Evolutionary conservation across 2,888 invertebrate genomes (phyloP), one percentile per base, ranked within the genome.

Genomic region (Sabellastarte sp.): DNA sequence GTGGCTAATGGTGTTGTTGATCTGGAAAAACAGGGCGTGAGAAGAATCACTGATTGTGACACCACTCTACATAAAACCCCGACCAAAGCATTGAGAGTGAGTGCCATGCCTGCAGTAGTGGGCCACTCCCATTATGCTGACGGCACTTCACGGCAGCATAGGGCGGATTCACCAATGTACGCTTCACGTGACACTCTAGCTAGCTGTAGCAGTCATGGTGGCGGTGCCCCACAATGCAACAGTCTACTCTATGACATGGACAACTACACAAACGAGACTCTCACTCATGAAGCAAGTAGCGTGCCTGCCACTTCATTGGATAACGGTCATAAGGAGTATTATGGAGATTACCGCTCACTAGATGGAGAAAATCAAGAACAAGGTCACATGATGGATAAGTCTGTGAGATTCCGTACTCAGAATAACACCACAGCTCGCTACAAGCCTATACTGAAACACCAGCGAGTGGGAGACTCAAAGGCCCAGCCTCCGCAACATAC

Each of bases 321-420:
- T 26, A 52, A 10, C 10, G 41, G 20, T 20, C 53, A 53, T 26
- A 32, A 32, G 28, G 60, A 57, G n/a, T 66, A 59, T 50, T 69
- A 69, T 61, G 56, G 55, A 41, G 69, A 69, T 55, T 69, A 69
- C 61, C 60, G 69, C 24, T 64, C 69, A 3, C 26, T 68, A 24
- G 64, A 68, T 31, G 61, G 66, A 33, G 61, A 63, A n/a, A n/a
- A n/a, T n/a, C n/a, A n/a, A n/a, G n/a, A n/a, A n/a, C n/a, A n/a
- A n/a, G n/a, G n/a, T n/a, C 30, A 5, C 1, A 5, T 56, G 26
- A 57, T 31, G 57, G 58, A 62, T 24, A 32, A 28, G 4, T 29
- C 30, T 24, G 26, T 32, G 31, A 29, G 32, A 32, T n/a, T 32
- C 3, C 28, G 24, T 30, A 41, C 33, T 3, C 20, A 62, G 33